Conservation (phyloP, 2,113 vertebrate species). For the Peromyscus maniculatus region DNA sequence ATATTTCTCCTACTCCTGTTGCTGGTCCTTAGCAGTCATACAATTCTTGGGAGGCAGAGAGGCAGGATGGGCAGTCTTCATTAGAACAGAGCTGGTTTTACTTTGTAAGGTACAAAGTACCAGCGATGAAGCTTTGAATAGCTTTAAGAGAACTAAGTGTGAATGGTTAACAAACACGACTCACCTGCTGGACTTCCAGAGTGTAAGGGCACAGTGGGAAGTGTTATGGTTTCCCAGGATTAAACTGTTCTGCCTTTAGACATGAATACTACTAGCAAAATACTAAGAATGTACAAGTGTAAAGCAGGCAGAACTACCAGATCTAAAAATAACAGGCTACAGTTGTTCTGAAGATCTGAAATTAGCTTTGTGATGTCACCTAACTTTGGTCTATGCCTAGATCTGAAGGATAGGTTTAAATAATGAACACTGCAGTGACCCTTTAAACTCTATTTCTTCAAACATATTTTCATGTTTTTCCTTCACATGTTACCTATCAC, state of each 20-base stretch:
- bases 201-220: background rate
- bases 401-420: background rate
- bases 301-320: background rate
- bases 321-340: background rate
- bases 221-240: background rate
- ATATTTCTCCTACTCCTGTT: background rate
- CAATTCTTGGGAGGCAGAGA: background rate
- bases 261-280: background rate
- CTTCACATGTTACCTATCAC: background rate
- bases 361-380: background rate
- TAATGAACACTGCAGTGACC: background rate
- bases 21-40: background rate
- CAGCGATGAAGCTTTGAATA: background rate
- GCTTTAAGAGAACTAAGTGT: slow-evolving; percentile 18
- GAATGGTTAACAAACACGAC: no score
- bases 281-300: background rate
- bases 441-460: background rate
- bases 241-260: background rate
- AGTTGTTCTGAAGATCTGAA: slow-evolving; percentile 55
- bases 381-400: background rate
- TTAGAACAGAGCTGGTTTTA: slow-evolving; percentile 5
- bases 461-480: slow-evolving; percentile 26
- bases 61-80: background rate
- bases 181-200: background rate
- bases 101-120: background rate